Evolutionary conservation across 2,797 vertebrate genomes (phyloP), one percentile per base, ranked within the genome.

Genomic region (Rhinogobio ventralis): DNA sequence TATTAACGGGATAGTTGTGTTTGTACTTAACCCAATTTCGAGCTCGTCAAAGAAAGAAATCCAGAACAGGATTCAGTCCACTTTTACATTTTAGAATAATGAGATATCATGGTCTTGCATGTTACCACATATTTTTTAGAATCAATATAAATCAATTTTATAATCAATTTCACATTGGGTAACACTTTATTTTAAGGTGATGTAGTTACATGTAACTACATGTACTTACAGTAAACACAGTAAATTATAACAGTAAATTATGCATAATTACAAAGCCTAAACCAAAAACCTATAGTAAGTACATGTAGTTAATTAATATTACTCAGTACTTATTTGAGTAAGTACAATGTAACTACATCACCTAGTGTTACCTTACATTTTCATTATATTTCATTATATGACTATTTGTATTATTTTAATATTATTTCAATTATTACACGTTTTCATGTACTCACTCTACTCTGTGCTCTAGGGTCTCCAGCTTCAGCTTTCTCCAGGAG

Each of bases 381-480:
- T 77, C 74, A 28, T 76, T n/a, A 9, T 36, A 36, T 53, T 30
- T 53, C 39, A 66, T 30, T 25, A 42, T 36, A 33, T 73, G 25
- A 20, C 25, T 4, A 23, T 79, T 30, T 68, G n/a, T 0, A 53
- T 30, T 2, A n/a, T 79, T 23, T 68, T 33, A 2, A 53, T 30
- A 51, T 23, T 19, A 36, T 42, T 39, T 23, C 3, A 39, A 51
- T 28, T 15, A 55, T n/a, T 11, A 49, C 39, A 33, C 51, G 9
- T 55, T 20, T 72, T 42, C 15, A 20, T 53, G 71, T 1, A 60
- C 86, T 89, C 49, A 90, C 89, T 74, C 33, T 60, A 75, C 87
- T 83, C 66, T 91, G 90, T 33, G 88, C 87, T 87, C 86, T 90
- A 13, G 89, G 77, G 51, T 91, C 89, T 83, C 89, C 91, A 55